phyloP scores from a whole-genome alignment of 2,797 vertebrate species.

The Numenius phaeopus region DNA sequence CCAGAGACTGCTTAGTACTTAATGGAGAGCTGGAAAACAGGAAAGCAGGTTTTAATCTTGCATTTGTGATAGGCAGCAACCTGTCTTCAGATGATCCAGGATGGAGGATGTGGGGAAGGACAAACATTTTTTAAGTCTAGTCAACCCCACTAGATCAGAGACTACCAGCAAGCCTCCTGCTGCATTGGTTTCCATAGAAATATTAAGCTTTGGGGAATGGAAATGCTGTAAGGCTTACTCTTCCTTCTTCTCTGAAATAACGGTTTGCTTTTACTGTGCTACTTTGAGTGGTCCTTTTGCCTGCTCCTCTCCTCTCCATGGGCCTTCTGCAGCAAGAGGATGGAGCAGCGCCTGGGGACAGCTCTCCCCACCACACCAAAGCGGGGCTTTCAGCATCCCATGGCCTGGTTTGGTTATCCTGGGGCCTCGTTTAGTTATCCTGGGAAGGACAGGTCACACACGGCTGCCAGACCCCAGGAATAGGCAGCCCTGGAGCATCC shows the following conservation, averaged over 20 bases:
- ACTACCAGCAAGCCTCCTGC: constrained; percentile 39
- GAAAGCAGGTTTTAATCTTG: neutral
- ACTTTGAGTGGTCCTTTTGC: neutral
- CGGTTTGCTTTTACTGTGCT: constrained; percentile 20
- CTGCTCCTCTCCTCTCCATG: neutral
- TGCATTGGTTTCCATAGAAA: constrained; percentile 70
- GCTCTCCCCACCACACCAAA: rapidly evolving
- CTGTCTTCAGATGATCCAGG: neutral
- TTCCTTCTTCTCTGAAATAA: constrained; percentile 19
- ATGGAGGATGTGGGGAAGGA: neutral
- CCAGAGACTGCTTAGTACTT: constrained; percentile 26
- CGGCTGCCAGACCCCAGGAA: neutral
- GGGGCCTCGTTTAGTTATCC: neutral
- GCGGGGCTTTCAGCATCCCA: rapidly evolving
- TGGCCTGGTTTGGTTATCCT: rapidly evolving
- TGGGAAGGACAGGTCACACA: neutral
- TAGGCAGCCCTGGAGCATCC: neutral
- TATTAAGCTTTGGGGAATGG: constrained; percentile 46
- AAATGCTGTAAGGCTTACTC: constrained; percentile 44
- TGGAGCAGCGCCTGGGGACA: neutral
- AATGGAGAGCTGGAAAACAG: neutral
- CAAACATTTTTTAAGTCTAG: constrained; percentile 37
- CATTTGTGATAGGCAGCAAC: neutral
- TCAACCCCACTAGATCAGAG: constrained; percentile 31
- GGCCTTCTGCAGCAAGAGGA: neutral